Percentiles rank a stretch among this genome's conserved stretches.
Evolutionary conservation across 2,888 invertebrate genomes (phyloP).

Genomic region (Meiosimyza platycephala): DNA sequence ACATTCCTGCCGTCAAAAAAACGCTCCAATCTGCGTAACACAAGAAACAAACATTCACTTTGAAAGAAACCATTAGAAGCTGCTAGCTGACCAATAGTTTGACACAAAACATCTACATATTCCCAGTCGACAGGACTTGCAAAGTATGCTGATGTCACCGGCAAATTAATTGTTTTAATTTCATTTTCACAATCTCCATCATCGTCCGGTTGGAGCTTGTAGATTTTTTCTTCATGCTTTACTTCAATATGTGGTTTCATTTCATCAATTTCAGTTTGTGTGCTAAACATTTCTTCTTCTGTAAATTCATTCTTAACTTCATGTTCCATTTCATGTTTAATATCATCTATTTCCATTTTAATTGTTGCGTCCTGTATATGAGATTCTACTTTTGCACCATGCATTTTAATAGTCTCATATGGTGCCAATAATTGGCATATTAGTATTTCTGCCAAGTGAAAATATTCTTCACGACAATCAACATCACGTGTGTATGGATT

Average conservation of each 20-base stretch:
- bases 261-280: slow-evolving; percentile 2
- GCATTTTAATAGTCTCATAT: slow-evolving; percentile 58
- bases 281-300: slow-evolving; percentile 32
- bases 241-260: slow-evolving; percentile 2
- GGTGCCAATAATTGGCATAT: slow-evolving; percentile 63
- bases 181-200: slow-evolving; percentile 51
- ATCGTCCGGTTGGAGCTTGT: slow-evolving; percentile 55
- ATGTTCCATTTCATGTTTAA: slow-evolving; percentile 40
- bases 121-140: slow-evolving; percentile 57
- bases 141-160: slow-evolving; percentile 54
- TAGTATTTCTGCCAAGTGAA: slow-evolving; percentile 63
- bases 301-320: slow-evolving; percentile 38
- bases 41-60: slow-evolving; percentile 60
- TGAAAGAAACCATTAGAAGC: slow-evolving; percentile 62
- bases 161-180: slow-evolving; percentile 2
- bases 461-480: slow-evolving; percentile 60
- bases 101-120: slow-evolving; percentile 59
- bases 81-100: slow-evolving; percentile 61
- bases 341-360: slow-evolving; percentile 52
- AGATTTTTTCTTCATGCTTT: slow-evolving; percentile 53
- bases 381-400: slow-evolving; percentile 29
- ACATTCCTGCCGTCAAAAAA: slow-evolving; percentile 59
- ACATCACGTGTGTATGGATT: slow-evolving; percentile 59
- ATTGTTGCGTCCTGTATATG: slow-evolving; percentile 30
- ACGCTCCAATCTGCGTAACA: slow-evolving; percentile 56